phyloP scores from a whole-genome alignment of 1,140 invertebrate species.

The Drosophila leontia region DNA sequence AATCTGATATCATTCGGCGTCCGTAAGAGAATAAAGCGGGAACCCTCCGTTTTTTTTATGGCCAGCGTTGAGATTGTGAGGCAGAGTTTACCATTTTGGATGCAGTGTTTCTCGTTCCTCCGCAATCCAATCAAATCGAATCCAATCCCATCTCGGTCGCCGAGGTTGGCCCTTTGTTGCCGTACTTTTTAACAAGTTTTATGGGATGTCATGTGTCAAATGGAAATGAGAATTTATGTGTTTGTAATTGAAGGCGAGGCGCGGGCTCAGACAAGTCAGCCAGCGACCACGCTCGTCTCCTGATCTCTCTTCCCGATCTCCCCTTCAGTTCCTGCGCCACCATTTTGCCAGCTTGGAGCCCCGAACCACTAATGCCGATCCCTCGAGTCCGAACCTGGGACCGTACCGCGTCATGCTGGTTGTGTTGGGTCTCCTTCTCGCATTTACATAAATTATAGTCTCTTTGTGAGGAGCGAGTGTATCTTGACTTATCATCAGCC shows the following conservation, averaged over 20 bases:
- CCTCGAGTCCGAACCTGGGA: slow-evolving; percentile 4
- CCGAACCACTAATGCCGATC: slow-evolving; percentile 26
- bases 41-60: slow-evolving; percentile 69
- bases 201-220: slow-evolving; percentile 85
- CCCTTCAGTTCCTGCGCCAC: slow-evolving; percentile 22
- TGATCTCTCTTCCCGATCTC: slow-evolving; percentile 10
- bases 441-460: slow-evolving; percentile 78
- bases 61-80: slow-evolving; percentile 66
- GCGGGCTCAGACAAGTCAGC: slow-evolving; percentile 46
- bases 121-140: slow-evolving; percentile 38
- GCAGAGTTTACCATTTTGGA: slow-evolving; percentile 80
- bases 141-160: slow-evolving; percentile 32
- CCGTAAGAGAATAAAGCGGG: slow-evolving; percentile 62
- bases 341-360: slow-evolving; percentile 56
- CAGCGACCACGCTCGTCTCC: slow-evolving; percentile 9
- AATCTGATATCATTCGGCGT: slow-evolving; percentile 80
- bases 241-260: slow-evolving; percentile 83
- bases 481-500: slow-evolving; percentile 52
- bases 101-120: slow-evolving; percentile 53
- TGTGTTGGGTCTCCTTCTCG: slow-evolving; percentile 26
- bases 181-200: slow-evolving; percentile 83
- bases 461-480: slow-evolving; percentile 46
- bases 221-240: slow-evolving; percentile 84
- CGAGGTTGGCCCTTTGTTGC: slow-evolving; percentile 68
- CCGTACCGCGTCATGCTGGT: slow-evolving; percentile 51